Base-by-base conservation (phyloP, 2,113 vertebrate species). In the Rissa tridactyla region DNA sequence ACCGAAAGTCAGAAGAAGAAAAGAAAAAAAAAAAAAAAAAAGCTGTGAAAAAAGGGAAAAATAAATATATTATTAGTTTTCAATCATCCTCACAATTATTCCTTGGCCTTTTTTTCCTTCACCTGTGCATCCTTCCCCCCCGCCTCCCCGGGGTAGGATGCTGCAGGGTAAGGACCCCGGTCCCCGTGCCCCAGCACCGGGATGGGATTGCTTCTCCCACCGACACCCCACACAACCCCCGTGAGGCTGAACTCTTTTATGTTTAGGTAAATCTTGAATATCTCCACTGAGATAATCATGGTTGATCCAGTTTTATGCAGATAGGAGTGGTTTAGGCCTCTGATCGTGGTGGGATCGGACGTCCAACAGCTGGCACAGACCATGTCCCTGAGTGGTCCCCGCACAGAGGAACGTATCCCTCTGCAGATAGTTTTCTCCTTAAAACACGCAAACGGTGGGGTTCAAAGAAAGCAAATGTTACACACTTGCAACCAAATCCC, bases 71-170 rank as follows among this genome's bases (percentile, higher is more conserved):
- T 94, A 81, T 88, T 80, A 18, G n/a, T 95, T 94, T 88, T 94
- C 49, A 76, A 57, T 73, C 65, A 92, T 71, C 82, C 79, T 95
- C 55, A 23, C 3, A 13, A 25, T 66, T 91, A 66, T 89, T 93
- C 70, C 20, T 68, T 26, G 36, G 57, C 23, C 18, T 64, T 71
- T 76, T 84, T 85, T 38, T 66, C 17, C n/a, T 64, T 40, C 23
- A 20, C 32, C 25, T 36, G 7, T 25, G 30, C 25, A 9, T 42
- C 40, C 38, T 76, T 55, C 38, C 19, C 25, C 13, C 38, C 14
- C 5, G 0, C 9, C 19, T 71, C 19, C 25, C 29, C 0, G 0
- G 11, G 6, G 30, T 46, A 1, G 42, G n/a, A 27, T 82, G 81
- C 18, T 66, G 34, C 25, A 21, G 66, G 46, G 27, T 17, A 70